phyloP scores from a whole-genome alignment of 2,797 vertebrate species.

The Loris lydekkerianus region DNA sequence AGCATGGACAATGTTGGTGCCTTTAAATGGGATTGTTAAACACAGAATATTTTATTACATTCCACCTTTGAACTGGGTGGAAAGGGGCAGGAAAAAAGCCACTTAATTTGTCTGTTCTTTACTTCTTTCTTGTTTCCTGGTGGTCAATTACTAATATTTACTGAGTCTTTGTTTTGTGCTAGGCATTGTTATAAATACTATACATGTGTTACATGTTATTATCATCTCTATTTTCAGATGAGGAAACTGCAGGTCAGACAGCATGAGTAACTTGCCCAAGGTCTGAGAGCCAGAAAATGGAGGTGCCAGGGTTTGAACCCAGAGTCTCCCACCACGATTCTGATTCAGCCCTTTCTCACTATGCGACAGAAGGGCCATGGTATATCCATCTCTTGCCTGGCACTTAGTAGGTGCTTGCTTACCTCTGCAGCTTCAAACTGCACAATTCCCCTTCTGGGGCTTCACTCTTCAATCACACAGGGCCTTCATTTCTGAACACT shows the following conservation, averaged over 20 bases:
- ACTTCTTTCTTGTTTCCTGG: not conserved
- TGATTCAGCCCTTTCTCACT: not conserved
- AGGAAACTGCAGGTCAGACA: not conserved
- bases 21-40: slow-evolving; percentile 1
- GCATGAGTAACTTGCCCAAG: not conserved
- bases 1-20: not conserved
- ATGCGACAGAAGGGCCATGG: no score
- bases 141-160: not conserved
- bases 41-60: not conserved
- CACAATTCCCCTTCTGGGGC: not conserved
- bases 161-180: not conserved
- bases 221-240: slow-evolving; percentile 19
- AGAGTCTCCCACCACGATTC: not conserved
- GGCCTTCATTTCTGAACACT: not conserved
- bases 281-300: not conserved
- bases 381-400: not conserved
- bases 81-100: not conserved
- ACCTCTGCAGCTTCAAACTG: not conserved
- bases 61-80: not conserved
- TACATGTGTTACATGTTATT: not conserved
- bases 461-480: not conserved
- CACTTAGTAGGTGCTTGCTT: not conserved
- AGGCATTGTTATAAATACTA: not conserved
- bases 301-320: not conserved
- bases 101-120: not conserved